Evolutionary conservation across 2,797 vertebrate species (phyloP), one percentile per base, ranked within the genome.

Genomic region (Glossophaga mutica): DNA sequence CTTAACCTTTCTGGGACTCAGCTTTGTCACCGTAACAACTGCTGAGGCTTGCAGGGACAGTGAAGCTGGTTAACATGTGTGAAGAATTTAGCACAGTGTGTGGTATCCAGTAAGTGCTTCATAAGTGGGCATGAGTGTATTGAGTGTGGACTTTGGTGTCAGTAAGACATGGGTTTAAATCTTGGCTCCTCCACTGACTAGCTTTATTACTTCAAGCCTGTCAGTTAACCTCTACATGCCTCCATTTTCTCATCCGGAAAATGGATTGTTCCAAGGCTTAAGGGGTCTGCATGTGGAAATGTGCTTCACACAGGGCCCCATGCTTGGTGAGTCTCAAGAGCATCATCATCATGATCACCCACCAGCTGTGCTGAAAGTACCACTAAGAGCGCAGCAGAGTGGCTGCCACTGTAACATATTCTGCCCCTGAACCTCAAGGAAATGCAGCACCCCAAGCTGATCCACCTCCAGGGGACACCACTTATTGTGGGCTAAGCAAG

Each of bases 361-460:
- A 12, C 67, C 68, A 67, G 12, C 34, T 55, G 29, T 6, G 2
- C 73, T 85, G 24, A 39, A 42, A 76, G 37, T 6, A 21, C 18
- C 32, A 32, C 24, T 26, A n/a, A 67, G 22, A 14, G 34, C 1
- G 0, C n/a, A 10, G 3, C 57, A 10, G 15, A 55, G 37, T 15
- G 1, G 0, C 15, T 21, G 1, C 12, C 50, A 5, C 7, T 12
- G 2, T n/a, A 14, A 52, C 22, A 18, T 5, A 15, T 44, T 18
- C 22, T 4, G 14, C 22, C 4, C 1, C 11, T 1, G 0, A 5
- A 9, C 34, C 24, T 26, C 24, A 37, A 32, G 39, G n/a, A 26
- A 29, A 22, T 9, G 3, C 19, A 24, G 24, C 24, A 1, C 26
- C 18, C 8, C 19, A 18, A 26, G 32, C 22, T 0, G 12, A 48